Percentiles rank a stretch among this genome's conserved stretches.
Conservation (phyloP, 1,140 invertebrate genomes). For the Drosophila sucinea region DNA sequence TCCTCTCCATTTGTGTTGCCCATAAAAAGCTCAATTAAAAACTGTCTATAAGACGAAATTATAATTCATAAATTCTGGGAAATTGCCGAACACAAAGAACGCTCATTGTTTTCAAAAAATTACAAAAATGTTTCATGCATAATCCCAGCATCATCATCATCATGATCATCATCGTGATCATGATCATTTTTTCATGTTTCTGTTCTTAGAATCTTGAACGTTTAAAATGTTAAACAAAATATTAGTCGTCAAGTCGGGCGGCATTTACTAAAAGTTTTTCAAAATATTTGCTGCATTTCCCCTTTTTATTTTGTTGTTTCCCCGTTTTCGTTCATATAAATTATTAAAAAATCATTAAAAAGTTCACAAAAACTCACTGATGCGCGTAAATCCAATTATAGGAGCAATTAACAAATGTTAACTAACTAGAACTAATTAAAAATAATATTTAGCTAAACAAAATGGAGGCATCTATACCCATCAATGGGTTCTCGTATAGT, state of each 20-base stretch:
- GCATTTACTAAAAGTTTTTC: constrained; percentile 1
- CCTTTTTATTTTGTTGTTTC: constrained; percentile 2
- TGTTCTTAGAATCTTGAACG: constrained; percentile 54
- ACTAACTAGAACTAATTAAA: constrained; percentile 81
- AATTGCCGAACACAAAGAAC: constrained; percentile 75
- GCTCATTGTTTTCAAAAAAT: constrained; percentile 69
- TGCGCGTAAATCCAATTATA: constrained; percentile 77
- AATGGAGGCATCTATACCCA: constrained; percentile 33
- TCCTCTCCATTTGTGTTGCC: constrained; percentile 6
- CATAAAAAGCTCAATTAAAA: constrained; percentile 82
- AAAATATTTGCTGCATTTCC: constrained; percentile 38
- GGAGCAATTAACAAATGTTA: constrained; percentile 77
- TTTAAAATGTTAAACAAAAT: constrained; percentile 4
- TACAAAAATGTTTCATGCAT: constrained; percentile 53
- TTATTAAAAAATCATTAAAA: constrained; percentile 76
- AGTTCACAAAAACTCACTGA: constrained; percentile 53
- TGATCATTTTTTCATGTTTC: constrained; percentile 11
- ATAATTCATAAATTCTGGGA: constrained; percentile 82
- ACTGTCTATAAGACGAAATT: constrained; percentile 80
- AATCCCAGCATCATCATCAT: constrained; percentile 33
- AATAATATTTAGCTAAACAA: constrained; percentile 76
- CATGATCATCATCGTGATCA: constrained; percentile 25
- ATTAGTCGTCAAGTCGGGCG: constrained; percentile 34
- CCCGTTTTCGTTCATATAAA: constrained; percentile 35
- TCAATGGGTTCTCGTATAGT: not conserved